Evolutionary conservation across 2,113 vertebrate genomes (phyloP), one percentile per base, ranked within the genome.

Genomic region (Morone saxatilis): DNA sequence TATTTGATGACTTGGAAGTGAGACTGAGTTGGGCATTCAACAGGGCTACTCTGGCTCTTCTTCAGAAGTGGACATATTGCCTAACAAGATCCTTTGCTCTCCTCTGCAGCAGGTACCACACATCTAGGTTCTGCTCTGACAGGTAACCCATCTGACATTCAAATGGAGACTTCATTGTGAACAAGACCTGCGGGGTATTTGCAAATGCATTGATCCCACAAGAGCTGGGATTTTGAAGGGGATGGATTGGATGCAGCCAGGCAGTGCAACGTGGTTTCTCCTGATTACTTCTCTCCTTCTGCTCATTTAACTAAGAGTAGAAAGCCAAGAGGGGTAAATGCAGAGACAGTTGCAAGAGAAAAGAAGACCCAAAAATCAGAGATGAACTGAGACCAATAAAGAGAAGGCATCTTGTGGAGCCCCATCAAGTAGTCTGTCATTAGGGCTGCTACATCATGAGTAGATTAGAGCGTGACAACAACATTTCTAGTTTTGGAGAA

Each of bases 141-240:
- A 90, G 76, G 74, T 88, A 81, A 84, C 79, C 88, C 69, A 62
- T 85, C 80, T 81, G 74, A 88, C 66, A 74, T 91, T 90, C 66
- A 80, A 84, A 85, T 81, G 47, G 65, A 84, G 79, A 78, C 78
- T 65, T 78, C 43, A 22, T 16, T 43, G 43, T 38, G 76, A 89
- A 75, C 79, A 71, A 68, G 80, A 83, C 63, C 87, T 76, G 76
- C 36, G 14, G 81, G 60, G 72, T 70, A 84, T 85, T 88, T 84
- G 71, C 71, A 79, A 72, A 74, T 75, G 76, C 84, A 89, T 63
- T 80, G 82, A 89, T 91, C 87, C 87, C 79, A 72, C 77, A 86
- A 78, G 84, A 70, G 66, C 65, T 51, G 13, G 54, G 72, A 81
- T 81, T 87, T 77, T 31, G 17, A 74, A 81, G 56, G 83, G 78